Percentiles rank a stretch among this genome's conserved stretches.
phyloP scores from a whole-genome alignment of 2,888 invertebrate species.

The Drosophila nigricruria region DNA sequence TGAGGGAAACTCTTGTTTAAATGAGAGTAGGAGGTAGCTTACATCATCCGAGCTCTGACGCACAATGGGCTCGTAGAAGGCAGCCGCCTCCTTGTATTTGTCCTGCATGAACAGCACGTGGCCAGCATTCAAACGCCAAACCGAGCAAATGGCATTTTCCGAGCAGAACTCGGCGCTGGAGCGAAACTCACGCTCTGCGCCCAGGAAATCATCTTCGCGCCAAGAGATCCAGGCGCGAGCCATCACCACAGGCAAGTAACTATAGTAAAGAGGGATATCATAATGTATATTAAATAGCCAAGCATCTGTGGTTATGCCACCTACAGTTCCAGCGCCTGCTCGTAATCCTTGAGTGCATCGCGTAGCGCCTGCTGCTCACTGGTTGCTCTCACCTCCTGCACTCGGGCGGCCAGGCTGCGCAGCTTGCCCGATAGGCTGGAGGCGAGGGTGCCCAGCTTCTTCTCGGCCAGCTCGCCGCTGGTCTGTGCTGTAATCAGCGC shows the following conservation, averaged over 20 bases:
- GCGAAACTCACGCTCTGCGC: constrained; percentile 98
- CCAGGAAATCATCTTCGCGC: constrained; percentile 97
- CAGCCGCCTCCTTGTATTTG: constrained; percentile 98
- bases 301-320: constrained; percentile 32
- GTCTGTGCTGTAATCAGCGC: constrained; percentile 98
- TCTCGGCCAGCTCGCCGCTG: constrained; percentile 97
- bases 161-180: constrained; percentile 99
- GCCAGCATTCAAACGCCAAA: constrained; percentile 97
- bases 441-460: constrained; percentile 97
- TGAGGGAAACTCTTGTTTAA: too few relatives aligned
- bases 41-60: constrained; percentile 96
- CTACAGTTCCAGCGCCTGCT: constrained; percentile 92
- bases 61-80: constrained; percentile 99
- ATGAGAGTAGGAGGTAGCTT: constrained; percentile 49
- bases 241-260: constrained; percentile 99
- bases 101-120: constrained; percentile 99
- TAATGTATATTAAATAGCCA: neutral
- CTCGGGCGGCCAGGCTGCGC: constrained; percentile 96
- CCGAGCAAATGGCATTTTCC: constrained; percentile 93
- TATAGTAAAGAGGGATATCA: constrained; percentile 69
- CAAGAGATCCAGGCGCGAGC: constrained; percentile 99
- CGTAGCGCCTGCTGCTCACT: constrained; percentile 95
- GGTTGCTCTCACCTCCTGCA: constrained; percentile 95
- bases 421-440: constrained; percentile 95
- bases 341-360: constrained; percentile 94